Evolutionary conservation across 2,888 invertebrate species (phyloP), one percentile per base, ranked within the genome.

Genomic region (Hypselothyrea guttata): DNA sequence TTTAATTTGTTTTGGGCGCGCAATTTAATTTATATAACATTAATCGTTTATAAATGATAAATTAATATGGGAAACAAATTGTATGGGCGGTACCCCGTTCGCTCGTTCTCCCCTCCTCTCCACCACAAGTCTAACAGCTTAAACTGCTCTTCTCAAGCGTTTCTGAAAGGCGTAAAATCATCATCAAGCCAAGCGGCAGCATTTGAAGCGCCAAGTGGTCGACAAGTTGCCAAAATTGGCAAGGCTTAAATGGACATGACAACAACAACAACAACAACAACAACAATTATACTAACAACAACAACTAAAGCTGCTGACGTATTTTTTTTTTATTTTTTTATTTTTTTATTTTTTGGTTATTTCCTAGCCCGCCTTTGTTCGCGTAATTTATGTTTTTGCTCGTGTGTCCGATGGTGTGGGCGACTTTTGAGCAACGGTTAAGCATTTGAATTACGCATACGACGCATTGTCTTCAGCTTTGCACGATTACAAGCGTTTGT

Each of bases 181-280:
- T 74, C 71, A 62, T 15, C 54, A 56, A 15, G 13, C 27, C n/a
- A n/a, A n/a, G 44, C 30, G 34, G 42, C 55, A 34, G 27, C 38
- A 49, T 56, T 51, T 53, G 55, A 53, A 63, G 52, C 61, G 68
- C 63, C 73, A 66, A 71, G 74, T 72, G 64, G 78, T 63, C 72
- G 77, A 79, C 86, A 84, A 75, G 74, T 84, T 86, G 85, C 85
- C 85, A 84, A 86, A 85, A 83, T 85, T 82, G 85, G 85, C 79
- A 79, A 82, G 79, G 79, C 82, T 85, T 85, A 74, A 74, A 82
- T 71, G 77, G 77, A 71, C 70, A 75, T 58, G 71, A 60, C 69
- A 67, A 61, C 75, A 64, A 58, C 52, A 54, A 33, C 35, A 53
- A 28, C 51, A 47, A 38, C 49, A 48, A 31, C 33, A 37, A 55